Percentiles rank a stretch among this genome's conserved stretches.
phyloP scores from a whole-genome alignment of 2,797 vertebrate species.

The Phylloscopus collybita region DNA sequence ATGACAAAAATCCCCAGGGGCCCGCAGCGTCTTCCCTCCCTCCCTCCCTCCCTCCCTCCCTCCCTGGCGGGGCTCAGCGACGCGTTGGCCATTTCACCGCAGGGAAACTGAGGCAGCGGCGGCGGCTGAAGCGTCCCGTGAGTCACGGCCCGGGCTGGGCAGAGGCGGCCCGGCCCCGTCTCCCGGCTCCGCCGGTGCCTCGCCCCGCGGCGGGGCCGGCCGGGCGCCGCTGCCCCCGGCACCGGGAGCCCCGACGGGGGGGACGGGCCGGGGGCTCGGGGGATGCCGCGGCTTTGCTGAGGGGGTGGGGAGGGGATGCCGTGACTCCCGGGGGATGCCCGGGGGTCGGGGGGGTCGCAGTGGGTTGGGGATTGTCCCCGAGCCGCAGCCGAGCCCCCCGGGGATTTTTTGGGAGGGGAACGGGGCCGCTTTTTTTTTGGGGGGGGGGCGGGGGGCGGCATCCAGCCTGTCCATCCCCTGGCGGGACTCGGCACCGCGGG shows the following conservation, averaged over 20 bases:
- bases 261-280: no score
- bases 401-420: background rate
- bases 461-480: no score
- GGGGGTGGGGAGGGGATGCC: no score
- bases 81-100: conserved; percentile 73
- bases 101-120: conserved; percentile 79
- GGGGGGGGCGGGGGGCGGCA: no score
- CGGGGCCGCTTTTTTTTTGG: no score
- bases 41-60: background rate
- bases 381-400: background rate
- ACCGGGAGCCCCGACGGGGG: background rate
- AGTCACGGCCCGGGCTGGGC: conserved; percentile 54
- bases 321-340: background rate
- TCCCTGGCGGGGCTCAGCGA: conserved; percentile 42
- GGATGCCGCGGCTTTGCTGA: no score
- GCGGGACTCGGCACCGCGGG: background rate
- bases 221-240: background rate
- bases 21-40: background rate
- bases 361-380: no score
- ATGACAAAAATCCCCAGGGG: background rate
- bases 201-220: conserved; percentile 25
- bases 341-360: no score
- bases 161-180: conserved; percentile 39
- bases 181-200: background rate
- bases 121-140: conserved; percentile 56